Evolutionary conservation across 2,888 invertebrate genomes (phyloP).

Genomic region (Brachynemurus nebulosus): DNA sequence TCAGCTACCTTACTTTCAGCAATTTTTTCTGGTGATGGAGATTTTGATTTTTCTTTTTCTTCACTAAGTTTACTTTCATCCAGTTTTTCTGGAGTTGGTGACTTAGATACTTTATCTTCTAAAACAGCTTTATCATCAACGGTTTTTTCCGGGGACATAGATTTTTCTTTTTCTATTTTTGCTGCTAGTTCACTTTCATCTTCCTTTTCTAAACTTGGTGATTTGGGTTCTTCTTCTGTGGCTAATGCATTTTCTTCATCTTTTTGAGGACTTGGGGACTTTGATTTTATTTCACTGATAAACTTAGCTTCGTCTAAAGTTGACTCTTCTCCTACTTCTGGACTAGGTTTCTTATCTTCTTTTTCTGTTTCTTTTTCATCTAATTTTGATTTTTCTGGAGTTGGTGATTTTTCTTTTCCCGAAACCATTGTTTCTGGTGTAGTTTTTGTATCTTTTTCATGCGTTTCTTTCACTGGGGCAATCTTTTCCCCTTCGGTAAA

Average conservation of each 20-base stretch:
- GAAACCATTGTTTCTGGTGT: too few species aligned
- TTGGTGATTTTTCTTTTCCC: conserved; percentile 5
- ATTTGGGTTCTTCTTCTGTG: conserved; percentile 19
- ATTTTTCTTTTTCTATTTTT: too few species aligned
- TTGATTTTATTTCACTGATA: background rate
- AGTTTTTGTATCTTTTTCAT: too few species aligned
- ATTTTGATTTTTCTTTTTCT: conserved; percentile 13
- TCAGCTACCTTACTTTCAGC: background rate
- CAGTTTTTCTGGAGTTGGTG: conserved; percentile 22
- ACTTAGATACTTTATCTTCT: conserved; percentile 19
- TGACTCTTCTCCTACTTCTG: background rate
- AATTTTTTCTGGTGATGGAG: conserved; percentile 18
- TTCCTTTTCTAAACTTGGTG: conserved; percentile 11
- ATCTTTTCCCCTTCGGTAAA: too few species aligned
- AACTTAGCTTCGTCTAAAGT: background rate
- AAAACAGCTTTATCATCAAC: conserved; percentile 28
- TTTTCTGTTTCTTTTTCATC: conserved; percentile 16
- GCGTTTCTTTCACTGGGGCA: too few species aligned
- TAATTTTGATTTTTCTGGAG: conserved; percentile 1
- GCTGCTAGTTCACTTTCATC: too few species aligned
- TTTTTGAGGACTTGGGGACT: conserved; percentile 9
- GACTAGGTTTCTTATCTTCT: conserved; percentile 14
- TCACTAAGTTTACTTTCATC: conserved; percentile 34
- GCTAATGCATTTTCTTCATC: conserved; percentile 13
- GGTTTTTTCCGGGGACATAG: background rate